phyloP scores from a whole-genome alignment of 2,113 vertebrate species.

The Ovis aries region DNA sequence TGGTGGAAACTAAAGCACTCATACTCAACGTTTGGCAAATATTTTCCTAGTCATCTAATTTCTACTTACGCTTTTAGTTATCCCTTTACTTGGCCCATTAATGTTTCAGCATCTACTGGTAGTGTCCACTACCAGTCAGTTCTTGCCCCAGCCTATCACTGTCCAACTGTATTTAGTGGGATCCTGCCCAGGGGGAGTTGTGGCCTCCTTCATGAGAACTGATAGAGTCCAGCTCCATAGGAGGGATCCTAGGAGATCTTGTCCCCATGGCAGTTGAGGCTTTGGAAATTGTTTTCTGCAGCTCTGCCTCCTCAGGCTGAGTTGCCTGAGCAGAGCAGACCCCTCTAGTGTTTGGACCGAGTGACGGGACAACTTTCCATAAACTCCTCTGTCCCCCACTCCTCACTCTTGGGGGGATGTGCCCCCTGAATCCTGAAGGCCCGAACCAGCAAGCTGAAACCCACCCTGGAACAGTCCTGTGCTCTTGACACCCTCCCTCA shows the following conservation, averaged over 20 bases:
- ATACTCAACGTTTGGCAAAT: background rate
- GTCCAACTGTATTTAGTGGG: background rate
- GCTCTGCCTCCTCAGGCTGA: background rate
- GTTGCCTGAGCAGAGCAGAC: background rate
- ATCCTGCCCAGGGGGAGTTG: background rate
- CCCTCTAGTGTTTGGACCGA: background rate
- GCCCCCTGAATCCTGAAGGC: background rate
- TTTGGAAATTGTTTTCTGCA: background rate
- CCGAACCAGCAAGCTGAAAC: background rate
- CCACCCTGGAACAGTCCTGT: background rate
- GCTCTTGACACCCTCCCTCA: background rate
- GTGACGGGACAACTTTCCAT: background rate
- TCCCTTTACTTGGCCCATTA: background rate
- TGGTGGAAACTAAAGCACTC: background rate
- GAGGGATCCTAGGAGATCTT: background rate
- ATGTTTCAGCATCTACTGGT: background rate
- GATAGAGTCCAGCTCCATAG: background rate
- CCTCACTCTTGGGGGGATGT: background rate
- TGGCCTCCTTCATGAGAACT: background rate
- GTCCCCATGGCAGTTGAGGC: background rate
- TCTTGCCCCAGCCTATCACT: background rate
- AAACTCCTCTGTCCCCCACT: background rate
- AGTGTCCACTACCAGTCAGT: background rate
- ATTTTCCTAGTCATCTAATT: background rate
- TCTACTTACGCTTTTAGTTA: background rate